phyloP scores from a whole-genome alignment of 2,113 vertebrate genomes.

The Scomber scombrus region DNA sequence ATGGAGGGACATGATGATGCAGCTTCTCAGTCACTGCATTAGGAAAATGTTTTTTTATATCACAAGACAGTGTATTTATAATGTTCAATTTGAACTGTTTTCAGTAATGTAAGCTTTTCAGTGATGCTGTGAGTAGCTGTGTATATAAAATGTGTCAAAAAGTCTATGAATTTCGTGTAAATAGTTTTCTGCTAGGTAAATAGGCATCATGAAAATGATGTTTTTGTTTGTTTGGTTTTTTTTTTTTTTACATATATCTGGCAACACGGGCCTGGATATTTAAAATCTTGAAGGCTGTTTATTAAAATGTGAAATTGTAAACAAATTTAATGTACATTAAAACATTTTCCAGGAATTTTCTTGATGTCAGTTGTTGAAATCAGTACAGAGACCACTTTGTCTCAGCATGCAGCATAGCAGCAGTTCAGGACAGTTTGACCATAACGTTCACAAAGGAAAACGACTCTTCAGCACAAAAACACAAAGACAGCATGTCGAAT shows the following conservation, averaged over 20 bases:
- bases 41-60: neutral
- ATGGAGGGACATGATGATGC: conserved; percentile 8
- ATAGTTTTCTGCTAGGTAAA: too few relatives aligned
- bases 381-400: too few relatives aligned
- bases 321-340: conserved; percentile 15
- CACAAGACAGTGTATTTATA: neutral
- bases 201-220: too few relatives aligned
- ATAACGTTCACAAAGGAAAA: neutral
- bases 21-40: neutral
- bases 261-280: too few relatives aligned
- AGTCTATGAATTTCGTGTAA: too few relatives aligned
- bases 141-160: too few relatives aligned
- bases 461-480: neutral
- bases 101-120: neutral
- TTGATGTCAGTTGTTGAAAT: neutral
- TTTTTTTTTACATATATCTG: too few relatives aligned
- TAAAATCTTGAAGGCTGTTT: too few relatives aligned
- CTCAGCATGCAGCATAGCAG: neutral
- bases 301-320: too few relatives aligned
- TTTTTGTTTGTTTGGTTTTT: too few relatives aligned
- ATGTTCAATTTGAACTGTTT: neutral
- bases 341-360: neutral
- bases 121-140: neutral
- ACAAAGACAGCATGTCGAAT: conserved; percentile 51
- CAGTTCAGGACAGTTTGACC: too few relatives aligned